Conservation (phyloP, 1,140 invertebrate species). For the Polypedilum pembai region DNA sequence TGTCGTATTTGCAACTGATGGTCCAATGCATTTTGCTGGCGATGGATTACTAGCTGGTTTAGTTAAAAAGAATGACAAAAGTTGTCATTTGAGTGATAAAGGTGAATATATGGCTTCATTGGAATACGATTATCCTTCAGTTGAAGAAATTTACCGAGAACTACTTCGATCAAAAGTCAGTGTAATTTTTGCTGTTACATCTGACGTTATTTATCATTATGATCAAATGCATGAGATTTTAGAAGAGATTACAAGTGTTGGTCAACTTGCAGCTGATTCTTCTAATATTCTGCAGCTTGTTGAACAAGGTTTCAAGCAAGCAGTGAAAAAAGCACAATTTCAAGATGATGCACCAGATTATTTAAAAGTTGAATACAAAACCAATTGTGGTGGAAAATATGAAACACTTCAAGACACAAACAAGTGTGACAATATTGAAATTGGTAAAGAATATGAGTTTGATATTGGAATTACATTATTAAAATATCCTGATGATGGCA, state of each 20-base stretch:
- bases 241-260: slow-evolving; percentile 51
- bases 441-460: slow-evolving; percentile 51
- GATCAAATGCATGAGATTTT: slow-evolving; percentile 47
- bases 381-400: slow-evolving; percentile 48
- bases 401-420: slow-evolving; percentile 40
- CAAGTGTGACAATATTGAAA: slow-evolving; percentile 48
- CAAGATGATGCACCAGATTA: slow-evolving; percentile 46
- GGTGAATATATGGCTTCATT: slow-evolving; percentile 49
- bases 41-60: slow-evolving; percentile 51
- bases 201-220: slow-evolving; percentile 48
- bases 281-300: slow-evolving; percentile 55
- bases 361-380: slow-evolving; percentile 49
- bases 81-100: slow-evolving; percentile 49
- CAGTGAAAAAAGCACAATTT: slow-evolving; percentile 51
- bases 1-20: slow-evolving; percentile 55
- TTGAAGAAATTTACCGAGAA: slow-evolving; percentile 52
- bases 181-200: slow-evolving; percentile 54
- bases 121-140: slow-evolving; percentile 54
- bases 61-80: slow-evolving; percentile 45
- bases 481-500: slow-evolving; percentile 45
- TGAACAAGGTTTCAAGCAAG: slow-evolving; percentile 51
- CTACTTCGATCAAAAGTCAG: slow-evolving; percentile 52
- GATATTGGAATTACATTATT: slow-evolving; percentile 49
- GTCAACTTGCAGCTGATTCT: slow-evolving; percentile 50
- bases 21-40: slow-evolving; percentile 55